A percentile compares a stretch with the other conserved stretches of the same genome.
phyloP scores from a whole-genome alignment of 2,888 invertebrate species.

The Cheilosia vulpina region DNA sequence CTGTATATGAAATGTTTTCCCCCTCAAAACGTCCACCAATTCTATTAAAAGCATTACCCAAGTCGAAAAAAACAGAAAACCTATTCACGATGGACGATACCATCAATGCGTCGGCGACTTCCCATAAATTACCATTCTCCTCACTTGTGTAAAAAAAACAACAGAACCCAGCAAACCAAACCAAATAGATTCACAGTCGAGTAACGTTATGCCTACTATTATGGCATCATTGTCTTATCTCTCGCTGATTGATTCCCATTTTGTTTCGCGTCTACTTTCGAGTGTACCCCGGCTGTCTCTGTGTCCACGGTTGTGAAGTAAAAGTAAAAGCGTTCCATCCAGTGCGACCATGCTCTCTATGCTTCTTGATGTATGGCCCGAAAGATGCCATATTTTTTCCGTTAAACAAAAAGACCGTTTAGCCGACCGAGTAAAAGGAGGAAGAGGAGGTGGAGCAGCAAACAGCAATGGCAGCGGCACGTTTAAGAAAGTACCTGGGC shows the following conservation, averaged over 20 bases:
- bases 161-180: slow-evolving; percentile 30
- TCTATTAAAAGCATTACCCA: no score
- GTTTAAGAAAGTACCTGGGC: slow-evolving; percentile 63
- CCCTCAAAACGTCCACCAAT: no score
- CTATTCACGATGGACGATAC: not conserved
- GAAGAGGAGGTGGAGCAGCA: slow-evolving; percentile 53
- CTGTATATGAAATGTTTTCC: no score
- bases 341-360: slow-evolving; percentile 4
- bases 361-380: slow-evolving; percentile 56
- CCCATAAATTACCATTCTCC: slow-evolving; percentile 57
- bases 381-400: slow-evolving; percentile 71
- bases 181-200: slow-evolving; percentile 65
- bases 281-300: slow-evolving; percentile 16
- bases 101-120: slow-evolving; percentile 47
- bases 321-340: slow-evolving; percentile 66
- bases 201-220: slow-evolving; percentile 58
- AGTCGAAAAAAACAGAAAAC: no score
- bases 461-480: slow-evolving; percentile 47
- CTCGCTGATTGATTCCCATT: slow-evolving; percentile 70
- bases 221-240: slow-evolving; percentile 67
- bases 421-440: slow-evolving; percentile 48
- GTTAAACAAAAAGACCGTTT: slow-evolving; percentile 45
- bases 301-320: slow-evolving; percentile 28
- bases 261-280: slow-evolving; percentile 65
- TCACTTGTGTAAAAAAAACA: slow-evolving; percentile 40